A percentile compares a stretch with the other conserved stretches of the same genome.
Conservation (phyloP, 2,888 invertebrate species). For the Caenorhabditis parvicauda region DNA sequence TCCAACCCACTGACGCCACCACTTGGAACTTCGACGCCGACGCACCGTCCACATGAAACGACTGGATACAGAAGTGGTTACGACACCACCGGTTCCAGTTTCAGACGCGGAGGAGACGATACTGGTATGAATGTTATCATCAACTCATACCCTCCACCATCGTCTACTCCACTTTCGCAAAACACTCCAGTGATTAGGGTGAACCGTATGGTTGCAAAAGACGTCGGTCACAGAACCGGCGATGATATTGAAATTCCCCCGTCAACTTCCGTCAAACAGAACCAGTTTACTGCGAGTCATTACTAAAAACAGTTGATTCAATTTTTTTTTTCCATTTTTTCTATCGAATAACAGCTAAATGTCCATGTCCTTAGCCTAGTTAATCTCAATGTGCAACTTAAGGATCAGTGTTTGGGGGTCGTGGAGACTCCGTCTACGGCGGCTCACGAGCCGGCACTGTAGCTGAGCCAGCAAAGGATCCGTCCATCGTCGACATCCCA, state of each 20-base stretch:
- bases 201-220: too few species aligned
- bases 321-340: too few species aligned
- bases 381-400: too few species aligned
- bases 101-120: constrained; percentile 33
- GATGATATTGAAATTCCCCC: not conserved
- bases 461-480: constrained; percentile 23
- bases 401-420: constrained; percentile 42
- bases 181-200: constrained; percentile 24
- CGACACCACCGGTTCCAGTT: constrained; percentile 20
- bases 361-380: too few species aligned
- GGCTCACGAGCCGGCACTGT: constrained; percentile 24
- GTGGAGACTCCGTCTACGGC: constrained; percentile 36
- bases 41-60: constrained; percentile 31
- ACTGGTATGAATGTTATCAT: constrained; percentile 35
- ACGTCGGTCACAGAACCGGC: not conserved
- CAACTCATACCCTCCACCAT: constrained; percentile 28
- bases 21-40: constrained; percentile 59
- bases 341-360: too few species aligned
- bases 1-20: constrained; percentile 62
- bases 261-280: too few species aligned
- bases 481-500: constrained; percentile 39
- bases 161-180: constrained; percentile 6
- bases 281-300: too few species aligned
- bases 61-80: constrained; percentile 26
- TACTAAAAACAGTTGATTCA: too few species aligned